Evolutionary conservation across 2,888 invertebrate species (phyloP), one percentile per base, ranked within the genome.

Genomic region (Yponomeuta sedellus): DNA sequence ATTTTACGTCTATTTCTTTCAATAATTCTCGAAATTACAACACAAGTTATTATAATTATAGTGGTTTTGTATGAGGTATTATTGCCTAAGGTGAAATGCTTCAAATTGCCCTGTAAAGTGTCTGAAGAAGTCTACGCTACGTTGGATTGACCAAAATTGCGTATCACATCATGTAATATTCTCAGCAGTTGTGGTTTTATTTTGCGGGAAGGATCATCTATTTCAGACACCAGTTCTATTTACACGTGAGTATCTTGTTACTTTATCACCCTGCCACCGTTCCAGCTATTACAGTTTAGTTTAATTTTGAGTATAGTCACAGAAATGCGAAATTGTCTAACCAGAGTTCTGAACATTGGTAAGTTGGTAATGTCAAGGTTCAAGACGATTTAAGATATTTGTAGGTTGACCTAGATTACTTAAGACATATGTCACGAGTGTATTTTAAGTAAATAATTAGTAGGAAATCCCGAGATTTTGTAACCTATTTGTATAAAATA

Each of bases 161-260:
- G 86, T 86, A 88, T 86, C 83, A 52, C 44, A 52, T 52, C 44
- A 87, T 89, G 86, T 88, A 87, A 83, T 81, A 3, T 8, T 22
- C 59, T 1, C 12, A 59, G 22, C 20, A 71, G 74, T 82, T 85
- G 82, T 88, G 83, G 80, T 85, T 52, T 84, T 86, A 82, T 86
- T 85, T 86, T 86, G 82, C 78, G 83, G 78, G 73, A 67, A 81
- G 74, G 70, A 74, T 77, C 74, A 73, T 85, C 88, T 88, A 88
- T 88, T 88, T 87, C 79, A 70, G 81, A 80, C 77, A 75, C 70
- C 69, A 75, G 76, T 78, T 74, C 69, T 72, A 12, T 52, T 16
- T 74, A 76, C 44, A 73, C 71, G 87, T 87, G 77, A 69, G 85
- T 81, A 71, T 52, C 28, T 56, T 62, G 20, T 28, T 22, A 40